Base-by-base conservation (phyloP, 2,113 vertebrate species). In the Anser brachyrhynchus region DNA sequence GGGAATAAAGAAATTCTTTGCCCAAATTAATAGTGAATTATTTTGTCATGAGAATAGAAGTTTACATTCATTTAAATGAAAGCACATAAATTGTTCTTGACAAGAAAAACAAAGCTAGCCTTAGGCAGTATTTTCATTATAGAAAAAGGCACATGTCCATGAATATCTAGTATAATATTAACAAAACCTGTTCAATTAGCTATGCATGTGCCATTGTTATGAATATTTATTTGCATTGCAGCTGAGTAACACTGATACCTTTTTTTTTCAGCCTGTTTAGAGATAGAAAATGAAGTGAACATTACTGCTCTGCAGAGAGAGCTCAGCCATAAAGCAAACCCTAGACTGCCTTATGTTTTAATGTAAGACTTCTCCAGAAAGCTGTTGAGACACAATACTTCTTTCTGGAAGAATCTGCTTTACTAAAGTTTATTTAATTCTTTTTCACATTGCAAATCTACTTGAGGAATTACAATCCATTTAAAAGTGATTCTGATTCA, bases 111-210 rank as follows among this genome's bases (percentile, higher is more conserved):
- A 98, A 98, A 98, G 97, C 87, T 98, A 96, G 98, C 98, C 98
- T 95, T 94, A 98, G 98, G 98, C 98, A 93, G 94, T 98, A 98
- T 98, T 98, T 98, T 98, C 98, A 97, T 98, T 98, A 98, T 98
- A 98, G 97, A 97, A 98, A 98, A 98, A 98, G 97, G 98, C 97
- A 98, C 98, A 97, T 98, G 98, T 97, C 98, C 96, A 93, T 98
- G 98, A 98, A 98, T 98, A 98, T 97, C 98, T 98, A 97, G 98
- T 98, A 96, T 98, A 98, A 98, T 98, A 98, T 98, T 98, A 98
- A 98, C 98, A 98, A 98, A 98, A 98, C 93, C 94, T 95, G 96
- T 97, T 98, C 98, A 98, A 98, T 98, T 98, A 98, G 97, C 96
- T 96, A 98, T 98, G 97, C 98, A 96, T 97, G 98, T 96, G 96